These are phyloP conservation scores for Nibea albiflora DNA, from an alignment of 2,113 vertebrate species.

Conservation along the genomic window DNA sequence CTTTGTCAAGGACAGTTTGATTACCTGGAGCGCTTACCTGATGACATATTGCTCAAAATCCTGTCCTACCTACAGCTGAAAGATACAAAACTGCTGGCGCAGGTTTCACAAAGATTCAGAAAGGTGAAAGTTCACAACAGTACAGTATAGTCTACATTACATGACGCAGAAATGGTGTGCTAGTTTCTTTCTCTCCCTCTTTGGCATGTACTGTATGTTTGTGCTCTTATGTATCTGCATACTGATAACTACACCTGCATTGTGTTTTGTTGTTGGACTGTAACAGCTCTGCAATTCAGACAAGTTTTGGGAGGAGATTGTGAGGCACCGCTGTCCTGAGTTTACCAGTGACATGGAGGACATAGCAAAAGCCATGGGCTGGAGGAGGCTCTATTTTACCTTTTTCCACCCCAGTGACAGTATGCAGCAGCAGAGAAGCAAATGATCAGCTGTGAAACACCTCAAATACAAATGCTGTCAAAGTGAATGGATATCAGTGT, in stretches of 20 bases:
- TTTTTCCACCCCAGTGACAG: slow-evolving; percentile 38
- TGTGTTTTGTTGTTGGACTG: slow-evolving; percentile 20
- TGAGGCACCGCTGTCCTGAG: slow-evolving; percentile 61
- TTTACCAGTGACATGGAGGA: slow-evolving; percentile 80
- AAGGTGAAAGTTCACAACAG: slow-evolving; percentile 73
- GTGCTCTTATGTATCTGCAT: not conserved
- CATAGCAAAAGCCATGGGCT: slow-evolving; percentile 76
- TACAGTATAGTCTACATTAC: not conserved
- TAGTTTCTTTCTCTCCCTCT: not conserved
- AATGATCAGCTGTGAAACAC: not conserved
- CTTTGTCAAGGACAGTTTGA: slow-evolving; percentile 84
- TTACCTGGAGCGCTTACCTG: slow-evolving; percentile 85
- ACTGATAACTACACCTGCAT: not conserved
- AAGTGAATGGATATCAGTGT: not conserved
- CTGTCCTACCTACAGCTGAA: slow-evolving; percentile 84
- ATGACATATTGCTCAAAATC: slow-evolving; percentile 81
- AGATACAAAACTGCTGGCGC: slow-evolving; percentile 80
- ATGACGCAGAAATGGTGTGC: not conserved
- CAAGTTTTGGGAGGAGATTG: slow-evolving; percentile 81
- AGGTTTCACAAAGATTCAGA: slow-evolving; percentile 81
- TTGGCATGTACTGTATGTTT: not conserved
- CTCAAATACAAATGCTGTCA: not conserved
- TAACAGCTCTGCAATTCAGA: slow-evolving; percentile 81
- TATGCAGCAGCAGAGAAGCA: slow-evolving; percentile 20
- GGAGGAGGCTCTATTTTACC: slow-evolving; percentile 82